A percentile compares a stretch with the other conserved stretches of the same genome.
phyloP scores from a whole-genome alignment of 2,113 vertebrate genomes.

The Papio anubis region DNA sequence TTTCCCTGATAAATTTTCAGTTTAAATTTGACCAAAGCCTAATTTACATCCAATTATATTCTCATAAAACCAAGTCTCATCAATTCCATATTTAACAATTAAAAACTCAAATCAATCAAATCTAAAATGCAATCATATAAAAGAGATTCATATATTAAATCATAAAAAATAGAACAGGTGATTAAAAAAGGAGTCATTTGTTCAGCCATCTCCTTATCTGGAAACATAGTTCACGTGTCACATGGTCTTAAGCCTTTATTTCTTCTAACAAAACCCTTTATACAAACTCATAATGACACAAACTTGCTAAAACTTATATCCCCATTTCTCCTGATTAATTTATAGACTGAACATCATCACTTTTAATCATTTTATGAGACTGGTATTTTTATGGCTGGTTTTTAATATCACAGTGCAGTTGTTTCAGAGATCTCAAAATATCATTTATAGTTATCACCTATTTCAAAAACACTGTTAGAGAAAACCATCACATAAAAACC shows the following conservation, averaged over 20 bases:
- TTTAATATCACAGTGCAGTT: neutral
- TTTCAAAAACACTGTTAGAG: neutral
- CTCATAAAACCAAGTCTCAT: slow-evolving; percentile 79
- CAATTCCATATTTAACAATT: slow-evolving; percentile 80
- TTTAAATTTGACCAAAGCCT: slow-evolving; percentile 74
- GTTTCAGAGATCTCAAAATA: slow-evolving; percentile 14
- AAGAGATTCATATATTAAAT: slow-evolving; percentile 79
- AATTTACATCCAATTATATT: slow-evolving; percentile 80
- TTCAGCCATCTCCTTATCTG: slow-evolving; percentile 55
- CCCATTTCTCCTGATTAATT: slow-evolving; percentile 74
- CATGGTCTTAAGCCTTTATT: slow-evolving; percentile 57
- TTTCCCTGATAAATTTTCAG: slow-evolving; percentile 66
- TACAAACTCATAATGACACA: slow-evolving; percentile 73
- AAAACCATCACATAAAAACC: neutral
- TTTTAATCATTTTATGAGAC: slow-evolving; percentile 75
- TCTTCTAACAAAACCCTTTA: slow-evolving; percentile 75
- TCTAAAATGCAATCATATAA: slow-evolving; percentile 78
- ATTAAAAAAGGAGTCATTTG: slow-evolving; percentile 77
- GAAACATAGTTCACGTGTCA: slow-evolving; percentile 55
- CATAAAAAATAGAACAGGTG: slow-evolving; percentile 82
- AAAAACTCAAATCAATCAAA: slow-evolving; percentile 80
- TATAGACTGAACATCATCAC: slow-evolving; percentile 73
- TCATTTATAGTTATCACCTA: neutral
- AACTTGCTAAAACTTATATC: slow-evolving; percentile 76
- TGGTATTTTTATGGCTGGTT: slow-evolving; percentile 64